Evolutionary conservation across 2,113 vertebrate species (phyloP).

Genomic region (Scortum barcoo): DNA sequence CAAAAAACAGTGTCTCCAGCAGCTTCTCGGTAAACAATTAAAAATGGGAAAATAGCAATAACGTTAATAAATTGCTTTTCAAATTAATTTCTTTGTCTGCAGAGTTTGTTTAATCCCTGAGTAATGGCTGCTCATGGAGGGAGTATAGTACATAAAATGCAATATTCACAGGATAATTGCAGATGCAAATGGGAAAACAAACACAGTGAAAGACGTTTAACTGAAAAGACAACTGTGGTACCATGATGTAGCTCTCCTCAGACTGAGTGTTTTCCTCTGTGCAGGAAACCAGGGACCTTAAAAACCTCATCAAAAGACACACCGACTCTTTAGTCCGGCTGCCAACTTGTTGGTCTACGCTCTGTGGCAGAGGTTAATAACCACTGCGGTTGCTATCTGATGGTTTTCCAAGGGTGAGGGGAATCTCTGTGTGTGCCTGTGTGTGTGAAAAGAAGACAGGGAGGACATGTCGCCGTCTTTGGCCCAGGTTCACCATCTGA

Average conservation of each 20-base stretch:
- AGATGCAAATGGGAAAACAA: constrained; percentile 39
- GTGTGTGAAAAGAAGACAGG: constrained; percentile 19
- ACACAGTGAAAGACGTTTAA: constrained; percentile 29
- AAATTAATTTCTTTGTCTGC: constrained; percentile 30
- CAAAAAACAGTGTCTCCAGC: constrained; percentile 15
- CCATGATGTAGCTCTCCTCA: neutral
- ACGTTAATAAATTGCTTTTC: constrained; percentile 19
- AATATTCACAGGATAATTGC: constrained; percentile 32
- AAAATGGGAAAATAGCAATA: constrained; percentile 22
- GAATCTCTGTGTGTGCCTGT: constrained; percentile 29
- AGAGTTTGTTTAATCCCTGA: constrained; percentile 48
- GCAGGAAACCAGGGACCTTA: constrained; percentile 38
- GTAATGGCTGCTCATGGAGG: constrained; percentile 30
- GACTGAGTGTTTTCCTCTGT: constrained; percentile 19
- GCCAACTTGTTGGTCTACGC: constrained; percentile 53
- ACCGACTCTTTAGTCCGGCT: constrained; percentile 27
- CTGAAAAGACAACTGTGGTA: constrained; percentile 5
- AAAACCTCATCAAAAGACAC: constrained; percentile 67
- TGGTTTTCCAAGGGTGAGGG: constrained; percentile 50
- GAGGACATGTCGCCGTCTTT: constrained; percentile 3
- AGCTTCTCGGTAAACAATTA: constrained; percentile 45
- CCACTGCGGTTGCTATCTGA: constrained; percentile 47
- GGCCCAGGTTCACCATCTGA: constrained; percentile 14
- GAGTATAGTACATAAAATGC: constrained; percentile 7
- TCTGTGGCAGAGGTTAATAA: constrained; percentile 69